Conservation (phyloP, 2,888 invertebrate species). For the Malachius bipustulatus region DNA sequence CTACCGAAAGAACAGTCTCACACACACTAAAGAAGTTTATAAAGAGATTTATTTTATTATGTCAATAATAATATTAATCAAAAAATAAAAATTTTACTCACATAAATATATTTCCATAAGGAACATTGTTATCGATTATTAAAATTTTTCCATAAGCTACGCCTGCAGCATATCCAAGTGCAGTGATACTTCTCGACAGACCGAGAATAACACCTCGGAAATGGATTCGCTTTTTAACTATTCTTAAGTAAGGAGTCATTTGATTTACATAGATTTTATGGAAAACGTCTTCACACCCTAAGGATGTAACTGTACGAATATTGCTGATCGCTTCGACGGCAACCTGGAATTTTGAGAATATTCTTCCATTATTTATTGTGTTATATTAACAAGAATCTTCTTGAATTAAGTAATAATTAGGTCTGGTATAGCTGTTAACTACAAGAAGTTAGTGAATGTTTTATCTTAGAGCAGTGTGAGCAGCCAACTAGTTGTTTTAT, state of each 20-base stretch:
- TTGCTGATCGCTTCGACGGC: conserved; percentile 61
- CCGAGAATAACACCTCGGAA: conserved; percentile 54
- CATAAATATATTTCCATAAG: conserved; percentile 52
- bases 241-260: conserved; percentile 43
- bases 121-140: conserved; percentile 43
- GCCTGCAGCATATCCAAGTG: conserved; percentile 51
- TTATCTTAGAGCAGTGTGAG: too few species aligned
- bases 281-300: conserved; percentile 54
- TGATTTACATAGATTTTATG: conserved; percentile 44
- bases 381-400: too few species aligned
- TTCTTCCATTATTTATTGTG: neutral
- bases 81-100: too few species aligned
- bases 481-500: too few species aligned
- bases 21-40: conserved; percentile 47
- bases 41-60: too few species aligned
- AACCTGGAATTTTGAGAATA: conserved; percentile 33
- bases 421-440: too few species aligned
- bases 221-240: conserved; percentile 45
- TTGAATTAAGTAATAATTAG: too few species aligned
- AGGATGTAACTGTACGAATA: conserved; percentile 56
- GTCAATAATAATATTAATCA: too few species aligned
- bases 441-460: too few species aligned
- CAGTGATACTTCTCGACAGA: conserved; percentile 50
- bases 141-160: conserved; percentile 59
- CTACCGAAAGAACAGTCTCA: conserved; percentile 55